Conservation (phyloP, 1,140 invertebrate genomes). For the Choristoneura fumiferana region DNA sequence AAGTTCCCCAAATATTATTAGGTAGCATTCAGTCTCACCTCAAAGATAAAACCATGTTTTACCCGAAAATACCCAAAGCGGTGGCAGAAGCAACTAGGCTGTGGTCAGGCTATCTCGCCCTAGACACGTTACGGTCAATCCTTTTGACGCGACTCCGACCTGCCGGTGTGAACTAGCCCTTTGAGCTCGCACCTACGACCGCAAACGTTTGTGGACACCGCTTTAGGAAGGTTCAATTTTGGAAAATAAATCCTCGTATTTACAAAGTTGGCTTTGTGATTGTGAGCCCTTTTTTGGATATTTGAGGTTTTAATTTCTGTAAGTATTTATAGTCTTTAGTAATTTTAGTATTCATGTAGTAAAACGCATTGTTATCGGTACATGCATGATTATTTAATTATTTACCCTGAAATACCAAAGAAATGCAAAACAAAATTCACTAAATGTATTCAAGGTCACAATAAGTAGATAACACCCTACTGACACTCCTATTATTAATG, state of each 20-base stretch:
- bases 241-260: not conserved
- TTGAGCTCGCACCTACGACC: slow-evolving; percentile 64
- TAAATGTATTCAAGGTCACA: too few relatives aligned
- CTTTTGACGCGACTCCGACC: slow-evolving; percentile 48
- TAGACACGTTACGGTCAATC: slow-evolving; percentile 58
- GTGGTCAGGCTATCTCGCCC: slow-evolving; percentile 42
- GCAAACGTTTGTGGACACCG: slow-evolving; percentile 54
- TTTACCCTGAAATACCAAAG: too few relatives aligned
- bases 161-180: slow-evolving; percentile 56
- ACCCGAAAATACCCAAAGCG: slow-evolving; percentile 32
- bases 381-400: too few relatives aligned
- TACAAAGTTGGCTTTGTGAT: not conserved
- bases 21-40: slow-evolving; percentile 16
- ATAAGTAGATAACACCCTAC: too few relatives aligned
- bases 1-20: slow-evolving; percentile 34
- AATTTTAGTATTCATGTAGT: too few relatives aligned
- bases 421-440: too few relatives aligned
- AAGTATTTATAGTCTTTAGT: too few relatives aligned
- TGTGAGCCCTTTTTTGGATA: too few relatives aligned
- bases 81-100: slow-evolving; percentile 38
- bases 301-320: too few relatives aligned
- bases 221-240: slow-evolving; percentile 8
- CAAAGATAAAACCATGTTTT: slow-evolving; percentile 31
- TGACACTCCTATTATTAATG: too few relatives aligned
- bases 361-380: too few relatives aligned